phyloP scores from a whole-genome alignment of 2,113 vertebrate species.

The Nibea albiflora region DNA sequence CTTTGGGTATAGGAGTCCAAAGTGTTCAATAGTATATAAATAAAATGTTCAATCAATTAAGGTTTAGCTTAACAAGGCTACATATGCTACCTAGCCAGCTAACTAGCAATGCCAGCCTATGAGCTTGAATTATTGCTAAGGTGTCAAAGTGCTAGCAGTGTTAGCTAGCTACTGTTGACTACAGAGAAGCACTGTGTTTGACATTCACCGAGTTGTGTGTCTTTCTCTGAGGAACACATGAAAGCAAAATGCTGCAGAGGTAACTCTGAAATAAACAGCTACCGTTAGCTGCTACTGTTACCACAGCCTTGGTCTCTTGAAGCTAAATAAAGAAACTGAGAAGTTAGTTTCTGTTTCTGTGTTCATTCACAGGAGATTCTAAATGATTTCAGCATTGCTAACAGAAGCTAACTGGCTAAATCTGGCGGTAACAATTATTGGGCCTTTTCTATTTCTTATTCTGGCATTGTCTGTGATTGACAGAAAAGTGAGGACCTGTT shows the following conservation, averaged over 20 bases:
- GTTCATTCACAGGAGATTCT: too few species aligned
- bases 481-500: neutral
- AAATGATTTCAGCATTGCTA: neutral
- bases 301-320: too few species aligned
- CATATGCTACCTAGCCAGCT: neutral
- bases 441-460: too few species aligned
- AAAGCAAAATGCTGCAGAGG: neutral
- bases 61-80: neutral
- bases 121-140: neutral
- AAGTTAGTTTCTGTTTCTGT: too few species aligned
- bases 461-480: neutral
- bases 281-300: neutral
- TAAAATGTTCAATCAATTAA: neutral
- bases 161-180: neutral
- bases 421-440: neutral
- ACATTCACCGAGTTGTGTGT: too few species aligned
- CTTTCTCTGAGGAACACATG: too few species aligned
- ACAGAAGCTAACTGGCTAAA: neutral
- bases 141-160: neutral
- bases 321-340: too few species aligned
- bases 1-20: neutral
- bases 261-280: neutral
- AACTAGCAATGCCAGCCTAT: too few species aligned
- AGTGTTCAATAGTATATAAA: neutral
- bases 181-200: neutral